Percentiles rank a stretch among this genome's conserved stretches.
These are phyloP conservation scores for Eupithecia vulgata DNA, from an alignment of 2,888 invertebrate genomes.

Conservation along the genomic window DNA sequence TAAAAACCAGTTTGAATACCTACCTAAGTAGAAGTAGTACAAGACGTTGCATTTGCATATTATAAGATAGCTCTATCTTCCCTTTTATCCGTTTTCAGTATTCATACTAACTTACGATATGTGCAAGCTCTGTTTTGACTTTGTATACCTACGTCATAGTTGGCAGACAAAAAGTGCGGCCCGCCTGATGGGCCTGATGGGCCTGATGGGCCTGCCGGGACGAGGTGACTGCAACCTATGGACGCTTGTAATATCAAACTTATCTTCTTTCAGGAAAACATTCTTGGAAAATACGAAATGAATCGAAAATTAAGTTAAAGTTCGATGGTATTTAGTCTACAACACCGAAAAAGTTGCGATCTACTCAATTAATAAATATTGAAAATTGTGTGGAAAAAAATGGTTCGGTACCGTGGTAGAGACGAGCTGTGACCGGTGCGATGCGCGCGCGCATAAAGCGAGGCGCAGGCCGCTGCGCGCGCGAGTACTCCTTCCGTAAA, in stretches of 20 bases:
- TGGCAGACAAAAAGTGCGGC: too few relatives aligned
- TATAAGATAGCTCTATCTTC: background rate
- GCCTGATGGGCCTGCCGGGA: too few relatives aligned
- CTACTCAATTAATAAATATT: background rate
- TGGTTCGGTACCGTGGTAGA: slow-evolving; percentile 32
- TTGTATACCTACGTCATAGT: too few relatives aligned
- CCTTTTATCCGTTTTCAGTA: background rate
- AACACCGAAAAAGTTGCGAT: background rate
- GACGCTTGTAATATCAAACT: background rate
- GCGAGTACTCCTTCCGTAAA: slow-evolving; percentile 56
- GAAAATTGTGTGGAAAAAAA: background rate
- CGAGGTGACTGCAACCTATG: too few relatives aligned
- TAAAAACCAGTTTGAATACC: background rate
- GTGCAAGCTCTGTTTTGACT: background rate
- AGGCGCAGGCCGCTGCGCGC: slow-evolving; percentile 47
- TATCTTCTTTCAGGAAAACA: background rate
- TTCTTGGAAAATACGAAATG: background rate
- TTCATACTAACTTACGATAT: background rate
- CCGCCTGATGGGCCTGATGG: too few relatives aligned
- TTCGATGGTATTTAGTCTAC: background rate
- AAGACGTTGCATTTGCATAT: background rate
- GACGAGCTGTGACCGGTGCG: slow-evolving; percentile 11
- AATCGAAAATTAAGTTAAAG: background rate
- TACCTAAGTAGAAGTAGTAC: background rate
- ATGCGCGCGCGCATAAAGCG: slow-evolving; percentile 61